Percentiles rank a stretch among this genome's conserved stretches.
Evolutionary conservation across 1,140 invertebrate species (phyloP).

Genomic region (Oreohelix idahoensis): DNA sequence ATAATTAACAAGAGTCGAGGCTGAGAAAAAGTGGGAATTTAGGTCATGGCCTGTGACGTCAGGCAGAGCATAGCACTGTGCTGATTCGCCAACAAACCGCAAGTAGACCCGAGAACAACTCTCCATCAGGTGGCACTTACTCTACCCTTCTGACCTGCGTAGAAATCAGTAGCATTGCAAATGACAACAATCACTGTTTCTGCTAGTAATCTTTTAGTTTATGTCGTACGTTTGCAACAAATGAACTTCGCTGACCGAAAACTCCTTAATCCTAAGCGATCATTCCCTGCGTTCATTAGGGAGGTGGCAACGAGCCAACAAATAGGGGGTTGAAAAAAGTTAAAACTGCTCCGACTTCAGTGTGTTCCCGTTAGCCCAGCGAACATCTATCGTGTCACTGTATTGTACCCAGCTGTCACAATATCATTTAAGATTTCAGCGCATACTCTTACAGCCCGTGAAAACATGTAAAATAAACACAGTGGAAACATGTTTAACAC

Average conservation of each 20-base stretch:
- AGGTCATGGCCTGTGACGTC: constrained; percentile 40
- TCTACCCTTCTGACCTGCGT: not conserved
- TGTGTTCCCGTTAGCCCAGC: no score
- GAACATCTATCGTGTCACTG: not conserved
- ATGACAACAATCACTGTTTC: not conserved
- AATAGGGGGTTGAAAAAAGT: not conserved
- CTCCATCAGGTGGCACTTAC: not conserved
- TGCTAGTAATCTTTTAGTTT: no score
- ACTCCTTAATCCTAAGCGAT: not conserved
- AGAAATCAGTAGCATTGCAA: not conserved
- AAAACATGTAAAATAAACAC: not conserved
- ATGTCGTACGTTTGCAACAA: no score
- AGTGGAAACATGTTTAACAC: constrained; percentile 22
- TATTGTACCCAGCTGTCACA: not conserved
- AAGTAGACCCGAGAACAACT: constrained; percentile 4
- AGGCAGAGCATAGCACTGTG: not conserved
- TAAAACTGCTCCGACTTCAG: not conserved
- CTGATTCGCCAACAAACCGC: constrained; percentile 29
- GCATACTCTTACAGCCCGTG: not conserved
- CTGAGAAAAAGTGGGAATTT: not conserved
- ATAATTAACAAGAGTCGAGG: not conserved
- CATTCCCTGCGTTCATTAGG: not conserved
- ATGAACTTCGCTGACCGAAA: not conserved
- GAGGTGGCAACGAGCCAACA: constrained; percentile 38
- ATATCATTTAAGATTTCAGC: not conserved